Evolutionary conservation across 2,797 vertebrate genomes (phyloP), one percentile per base, ranked within the genome.

Genomic region (Selene dorsalis): DNA sequence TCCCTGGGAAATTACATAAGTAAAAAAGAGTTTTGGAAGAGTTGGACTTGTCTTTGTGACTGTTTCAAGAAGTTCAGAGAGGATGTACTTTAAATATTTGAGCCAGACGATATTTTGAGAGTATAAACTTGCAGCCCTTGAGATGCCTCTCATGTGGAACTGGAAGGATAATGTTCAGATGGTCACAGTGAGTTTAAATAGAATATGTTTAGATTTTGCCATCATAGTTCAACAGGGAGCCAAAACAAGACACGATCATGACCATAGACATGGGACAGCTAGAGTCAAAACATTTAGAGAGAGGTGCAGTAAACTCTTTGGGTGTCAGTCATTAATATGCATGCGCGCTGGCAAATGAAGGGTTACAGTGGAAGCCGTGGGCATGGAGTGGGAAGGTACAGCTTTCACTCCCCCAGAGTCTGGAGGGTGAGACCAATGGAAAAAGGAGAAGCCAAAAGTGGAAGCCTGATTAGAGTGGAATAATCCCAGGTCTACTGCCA

Each of bases 381-480:
- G 52, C 48, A 53, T 5, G 32, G 69, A 79, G 53, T 1, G n/a
- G 67, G 65, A 84, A 41, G 53, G 30, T n/a, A 6, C 26, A 72
- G 59, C 18, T 50, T 73, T 80, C 28, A 35, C 4, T 8, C 70
- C 68, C 48, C 41, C 4, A 2, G 62, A 75, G 50, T 47, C n/a
- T 77, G 13, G 14, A 86, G 56, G 71, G 52, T 75, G 57, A 77
- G 65, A 66, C 43, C 58, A 32, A 60, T 70, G 57, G 70, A 82
- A 73, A 48, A 69, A 47, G 55, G 47, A 67, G 67, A 80, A 67
- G 74, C 70, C 69, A 72, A 79, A 30, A 57, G 65, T 68, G 73
- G 22, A 75, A 77, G 48, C 56, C 79, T 84, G 84, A 84, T 79
- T 75, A 80, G 64, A 64, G 60, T 73, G 75, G 76, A 73, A 83